Evolutionary conservation across 2,888 invertebrate species (phyloP).

Genomic region (Tenthredo mesomela): DNA sequence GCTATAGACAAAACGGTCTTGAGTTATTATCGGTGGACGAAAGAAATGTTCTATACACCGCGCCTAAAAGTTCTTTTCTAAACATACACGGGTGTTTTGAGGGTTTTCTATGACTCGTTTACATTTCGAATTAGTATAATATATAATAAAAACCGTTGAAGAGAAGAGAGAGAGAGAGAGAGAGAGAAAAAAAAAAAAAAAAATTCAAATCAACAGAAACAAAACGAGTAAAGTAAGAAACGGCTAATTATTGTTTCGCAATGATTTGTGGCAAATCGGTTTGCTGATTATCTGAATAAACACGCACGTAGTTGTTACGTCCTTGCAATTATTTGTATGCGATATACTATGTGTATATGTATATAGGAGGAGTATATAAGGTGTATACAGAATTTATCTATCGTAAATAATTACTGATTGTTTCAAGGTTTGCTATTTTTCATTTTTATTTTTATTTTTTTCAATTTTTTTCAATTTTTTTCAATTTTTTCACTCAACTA

Average conservation of each 20-base stretch:
- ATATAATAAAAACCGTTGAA: not conserved
- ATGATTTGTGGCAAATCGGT: not conserved
- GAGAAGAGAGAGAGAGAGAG: not conserved
- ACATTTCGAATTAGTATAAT: not conserved
- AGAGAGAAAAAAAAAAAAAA: not conserved
- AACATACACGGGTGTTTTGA: constrained; percentile 1
- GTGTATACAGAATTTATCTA: not conserved
- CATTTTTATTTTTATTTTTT: not conserved
- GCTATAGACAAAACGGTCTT: not conserved
- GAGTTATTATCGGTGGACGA: not conserved
- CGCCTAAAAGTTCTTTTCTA: constrained; percentile 34
- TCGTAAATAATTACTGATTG: constrained; percentile 5
- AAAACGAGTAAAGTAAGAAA: not conserved
- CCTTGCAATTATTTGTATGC: not conserved
- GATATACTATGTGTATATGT: not conserved
- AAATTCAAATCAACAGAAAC: not conserved
- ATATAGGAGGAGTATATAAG: not conserved
- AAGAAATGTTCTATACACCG: not conserved
- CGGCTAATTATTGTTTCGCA: not conserved
- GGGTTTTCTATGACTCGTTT: not conserved
- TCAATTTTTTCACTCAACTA: not conserved
- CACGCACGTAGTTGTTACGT: not conserved
- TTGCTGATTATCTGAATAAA: not conserved
- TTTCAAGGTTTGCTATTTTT: constrained; percentile 1
- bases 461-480: not conserved